phyloP scores from a whole-genome alignment of 2,113 vertebrate species.

The Peromyscus polionotus region DNA sequence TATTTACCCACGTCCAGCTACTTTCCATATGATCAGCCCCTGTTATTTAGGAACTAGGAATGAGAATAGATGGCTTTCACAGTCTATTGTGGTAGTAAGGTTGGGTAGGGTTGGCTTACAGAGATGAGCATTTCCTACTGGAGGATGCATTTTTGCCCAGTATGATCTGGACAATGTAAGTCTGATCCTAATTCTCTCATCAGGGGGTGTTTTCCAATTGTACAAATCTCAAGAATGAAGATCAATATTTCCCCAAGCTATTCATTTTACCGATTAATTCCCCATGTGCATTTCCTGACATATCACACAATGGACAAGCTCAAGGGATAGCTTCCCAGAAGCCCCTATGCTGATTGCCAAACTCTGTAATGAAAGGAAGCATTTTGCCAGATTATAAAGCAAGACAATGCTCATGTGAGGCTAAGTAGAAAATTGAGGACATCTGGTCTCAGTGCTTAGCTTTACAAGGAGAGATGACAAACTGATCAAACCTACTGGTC shows the following conservation, averaged over 20 bases:
- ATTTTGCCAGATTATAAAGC: background rate
- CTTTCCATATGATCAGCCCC: no score
- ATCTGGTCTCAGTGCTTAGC: background rate
- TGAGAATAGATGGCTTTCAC: background rate
- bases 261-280: background rate
- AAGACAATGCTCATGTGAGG: background rate
- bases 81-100: background rate
- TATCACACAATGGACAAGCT: background rate
- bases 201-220: background rate
- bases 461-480: background rate
- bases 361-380: background rate
- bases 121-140: background rate
- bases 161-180: background rate
- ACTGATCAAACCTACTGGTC: background rate
- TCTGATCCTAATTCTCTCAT: background rate
- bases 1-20: background rate
- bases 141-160: background rate
- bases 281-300: background rate
- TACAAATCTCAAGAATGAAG: background rate
- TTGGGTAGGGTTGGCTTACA: background rate
- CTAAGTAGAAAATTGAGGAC: background rate
- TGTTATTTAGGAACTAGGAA: background rate
- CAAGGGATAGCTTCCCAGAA: no score
- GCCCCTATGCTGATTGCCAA: background rate
- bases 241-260: background rate